Conservation (phyloP, 2,797 vertebrate species). For the Melanotaenia maccullochi region DNA sequence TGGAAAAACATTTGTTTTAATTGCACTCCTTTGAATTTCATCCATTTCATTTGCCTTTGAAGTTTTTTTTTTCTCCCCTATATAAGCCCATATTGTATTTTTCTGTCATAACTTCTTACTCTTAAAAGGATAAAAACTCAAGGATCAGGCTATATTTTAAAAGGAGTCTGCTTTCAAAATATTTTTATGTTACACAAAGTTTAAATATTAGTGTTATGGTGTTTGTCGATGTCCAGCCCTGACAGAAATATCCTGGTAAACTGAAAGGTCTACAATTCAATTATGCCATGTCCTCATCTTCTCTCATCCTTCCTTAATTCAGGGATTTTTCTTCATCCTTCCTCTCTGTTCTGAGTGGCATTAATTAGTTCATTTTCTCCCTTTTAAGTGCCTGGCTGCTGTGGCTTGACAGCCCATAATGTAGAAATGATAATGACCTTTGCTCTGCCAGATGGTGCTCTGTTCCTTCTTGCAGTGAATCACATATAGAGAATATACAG, state of each 20-base stretch:
- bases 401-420: constrained; percentile 73
- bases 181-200: neutral
- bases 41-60: constrained; percentile 13
- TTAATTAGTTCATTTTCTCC: constrained; percentile 78
- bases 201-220: neutral
- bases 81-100: neutral
- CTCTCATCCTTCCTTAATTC: constrained; percentile 20
- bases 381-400: constrained; percentile 59
- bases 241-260: constrained; percentile 30
- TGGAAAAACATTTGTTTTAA: constrained; percentile 21
- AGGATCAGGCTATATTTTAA: neutral
- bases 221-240: constrained; percentile 5
- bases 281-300: constrained; percentile 44
- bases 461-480: constrained; percentile 54
- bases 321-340: constrained; percentile 40
- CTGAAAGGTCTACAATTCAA: constrained; percentile 53
- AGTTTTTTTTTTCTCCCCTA: constrained; percentile 27
- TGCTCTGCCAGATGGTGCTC: constrained; percentile 62
- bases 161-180: constrained; percentile 1
- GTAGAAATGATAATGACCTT: constrained; percentile 73
- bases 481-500: constrained; percentile 21
- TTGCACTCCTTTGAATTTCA: constrained; percentile 3
- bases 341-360: constrained; percentile 65
- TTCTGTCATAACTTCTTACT: too few species aligned
- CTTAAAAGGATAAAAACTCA: neutral